A percentile compares a stretch with the other conserved stretches of the same genome.
These are phyloP conservation scores for Allophyes oxyacanthae DNA, from an alignment of 2,888 invertebrate genomes.

Conservation along the genomic window DNA sequence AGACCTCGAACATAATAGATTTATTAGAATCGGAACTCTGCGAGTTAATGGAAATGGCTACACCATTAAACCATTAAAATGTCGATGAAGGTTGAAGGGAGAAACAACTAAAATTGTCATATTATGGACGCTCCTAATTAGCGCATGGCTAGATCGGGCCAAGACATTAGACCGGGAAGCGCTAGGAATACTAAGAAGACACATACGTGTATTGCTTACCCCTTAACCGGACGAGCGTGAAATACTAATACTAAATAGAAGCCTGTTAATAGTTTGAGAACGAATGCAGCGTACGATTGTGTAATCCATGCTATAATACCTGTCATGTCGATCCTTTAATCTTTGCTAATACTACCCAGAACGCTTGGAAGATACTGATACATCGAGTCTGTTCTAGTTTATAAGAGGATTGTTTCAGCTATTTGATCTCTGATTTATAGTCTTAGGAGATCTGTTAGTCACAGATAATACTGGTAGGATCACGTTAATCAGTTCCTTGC, in stretches of 20 bases:
- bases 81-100: no score
- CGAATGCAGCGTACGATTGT: constrained; percentile 29
- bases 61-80: no score
- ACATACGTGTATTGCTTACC: constrained; percentile 29
- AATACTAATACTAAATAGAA: constrained; percentile 19
- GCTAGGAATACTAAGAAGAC: constrained; percentile 37
- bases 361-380: constrained; percentile 29
- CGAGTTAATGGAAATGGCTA: no score
- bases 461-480: no score
- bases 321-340: constrained; percentile 48
- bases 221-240: constrained; percentile 8
- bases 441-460: neutral
- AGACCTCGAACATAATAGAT: no score
- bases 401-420: constrained; percentile 19
- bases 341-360: constrained; percentile 44
- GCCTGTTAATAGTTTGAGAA: constrained; percentile 40
- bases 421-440: constrained; percentile 22
- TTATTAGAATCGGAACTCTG: no score
- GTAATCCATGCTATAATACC: constrained; percentile 32
- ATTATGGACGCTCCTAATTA: constrained; percentile 11
- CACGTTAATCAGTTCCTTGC: no score
- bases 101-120: no score
- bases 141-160: constrained; percentile 11
- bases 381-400: constrained; percentile 20
- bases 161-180: constrained; percentile 8